A percentile compares a stretch with the other conserved stretches of the same genome.
Conservation (phyloP, 2,113 vertebrate genomes). For the Myocastor coypus region DNA sequence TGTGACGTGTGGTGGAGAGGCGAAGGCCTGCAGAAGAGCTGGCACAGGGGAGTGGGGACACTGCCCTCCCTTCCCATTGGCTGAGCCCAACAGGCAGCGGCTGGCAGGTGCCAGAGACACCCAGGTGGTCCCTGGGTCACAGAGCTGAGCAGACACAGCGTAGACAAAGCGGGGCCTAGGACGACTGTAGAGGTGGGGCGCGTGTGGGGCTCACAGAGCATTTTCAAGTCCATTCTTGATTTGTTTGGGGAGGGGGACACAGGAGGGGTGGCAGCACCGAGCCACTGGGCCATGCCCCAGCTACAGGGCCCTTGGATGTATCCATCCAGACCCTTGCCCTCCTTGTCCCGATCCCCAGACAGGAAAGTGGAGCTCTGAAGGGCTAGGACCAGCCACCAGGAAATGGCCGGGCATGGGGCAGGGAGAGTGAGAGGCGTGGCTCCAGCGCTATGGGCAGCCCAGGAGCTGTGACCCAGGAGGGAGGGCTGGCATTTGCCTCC, state of each 20-base stretch:
- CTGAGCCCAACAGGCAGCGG: not conserved
- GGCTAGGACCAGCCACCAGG: too few species aligned
- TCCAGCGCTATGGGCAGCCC: rapidly evolving
- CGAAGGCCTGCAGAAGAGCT: rapidly evolving
- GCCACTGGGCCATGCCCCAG: too few species aligned
- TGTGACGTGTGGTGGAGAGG: rapidly evolving
- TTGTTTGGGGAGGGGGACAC: not conserved
- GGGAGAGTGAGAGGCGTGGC: rapidly evolving
- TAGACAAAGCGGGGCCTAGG: not conserved
- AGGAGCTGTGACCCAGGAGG: not conserved
- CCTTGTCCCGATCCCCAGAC: rapidly evolving
- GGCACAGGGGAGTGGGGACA: rapidly evolving
- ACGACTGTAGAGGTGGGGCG: rapidly evolving
- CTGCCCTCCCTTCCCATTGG: not conserved
- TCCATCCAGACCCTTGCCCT: rapidly evolving
- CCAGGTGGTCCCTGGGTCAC: rapidly evolving
- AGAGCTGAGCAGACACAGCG: rapidly evolving
- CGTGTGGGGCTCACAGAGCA: too few species aligned
- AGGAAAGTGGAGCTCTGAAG: rapidly evolving
- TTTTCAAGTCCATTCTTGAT: not conserved
- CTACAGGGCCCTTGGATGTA: not conserved
- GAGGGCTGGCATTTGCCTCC: not conserved
- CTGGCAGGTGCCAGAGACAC: not conserved
- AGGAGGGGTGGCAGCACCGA: not conserved
- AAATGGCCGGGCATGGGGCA: rapidly evolving